Evolutionary conservation across 2,888 invertebrate species (phyloP), one percentile per base, ranked within the genome.

Genomic region (Ephialtes manifestator): DNA sequence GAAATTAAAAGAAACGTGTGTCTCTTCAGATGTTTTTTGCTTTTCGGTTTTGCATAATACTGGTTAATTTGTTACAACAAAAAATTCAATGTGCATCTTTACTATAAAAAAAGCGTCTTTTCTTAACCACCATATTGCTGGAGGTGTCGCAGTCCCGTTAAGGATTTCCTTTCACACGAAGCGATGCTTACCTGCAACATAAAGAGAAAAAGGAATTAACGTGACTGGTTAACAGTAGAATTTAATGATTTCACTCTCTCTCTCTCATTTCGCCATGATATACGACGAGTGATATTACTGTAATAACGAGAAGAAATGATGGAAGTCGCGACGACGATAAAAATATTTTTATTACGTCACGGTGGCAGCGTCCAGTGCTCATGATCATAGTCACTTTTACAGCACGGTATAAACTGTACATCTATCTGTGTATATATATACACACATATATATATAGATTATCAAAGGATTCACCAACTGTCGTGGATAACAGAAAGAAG

Each of bases 141-240:
- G 43, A 3, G 46, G 46, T 28, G 35, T 65, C n/a, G 43, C 28
- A 55, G 51, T 55, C 72, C 4, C 18, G 13, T 28, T 74, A 43
- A 43, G 43, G 58, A 48, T 71, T 28, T 70, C 20, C 15, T 43
- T 70, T 31, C 18, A 3, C 53, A 70, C 70, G 15, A 3, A 18
- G 24, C 7, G n/a, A 68, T 74, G 72, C 85, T 86, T 80, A 87
- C 87, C 87, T 87, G 82, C 2, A 87, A 87, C 85, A 87, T 48
- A 77, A 51, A 68, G 71, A 55, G 65, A 70, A 78, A 48, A 68
- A 70, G 48, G 18, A 28, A 79, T 85, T 76, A 71, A 74, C 71
- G 78, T 77, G 71, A 76, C 18, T 58, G 13, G 48, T 48, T 51
- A 15, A 13, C n/a, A 7, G 65, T 51, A 63, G 53, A 58, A 58